These are phyloP conservation scores for Papilio elwesi DNA, from an alignment of 2,888 invertebrate genomes.

Conservation along the genomic window DNA sequence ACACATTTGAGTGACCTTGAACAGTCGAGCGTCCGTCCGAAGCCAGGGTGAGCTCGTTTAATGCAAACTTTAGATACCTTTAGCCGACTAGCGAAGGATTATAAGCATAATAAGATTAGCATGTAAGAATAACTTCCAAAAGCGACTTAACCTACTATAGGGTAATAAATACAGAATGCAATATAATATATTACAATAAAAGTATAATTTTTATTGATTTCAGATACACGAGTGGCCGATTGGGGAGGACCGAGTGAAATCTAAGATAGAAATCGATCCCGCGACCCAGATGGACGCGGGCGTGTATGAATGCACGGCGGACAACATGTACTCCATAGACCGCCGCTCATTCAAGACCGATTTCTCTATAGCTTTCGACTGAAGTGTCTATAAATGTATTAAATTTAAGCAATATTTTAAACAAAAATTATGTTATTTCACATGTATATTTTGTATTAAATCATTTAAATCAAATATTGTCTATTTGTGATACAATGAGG, in stretches of 20 bases:
- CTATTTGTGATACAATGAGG: background rate
- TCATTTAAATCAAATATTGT: constrained; percentile 2
- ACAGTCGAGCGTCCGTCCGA: too few relatives aligned
- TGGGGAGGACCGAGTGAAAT: constrained; percentile 92
- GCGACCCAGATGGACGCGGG: constrained; percentile 98
- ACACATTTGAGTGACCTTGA: too few relatives aligned
- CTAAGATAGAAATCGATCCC: constrained; percentile 97
- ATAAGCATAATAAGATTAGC: too few relatives aligned
- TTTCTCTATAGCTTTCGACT: constrained; percentile 95
- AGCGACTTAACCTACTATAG: too few relatives aligned
- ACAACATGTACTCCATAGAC: constrained; percentile 97
- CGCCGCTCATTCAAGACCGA: constrained; percentile 96
- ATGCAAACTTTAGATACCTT: too few relatives aligned
- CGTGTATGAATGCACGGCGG: constrained; percentile 96
- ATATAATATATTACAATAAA: background rate
- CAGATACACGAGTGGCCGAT: constrained; percentile 96
- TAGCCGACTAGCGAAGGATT: too few relatives aligned
- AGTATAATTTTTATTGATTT: constrained; percentile 19
- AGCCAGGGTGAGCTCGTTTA: too few relatives aligned
- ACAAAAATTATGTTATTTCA: background rate
- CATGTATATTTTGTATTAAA: constrained; percentile 17
- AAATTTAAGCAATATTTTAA: background rate
- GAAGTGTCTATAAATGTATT: constrained; percentile 49
- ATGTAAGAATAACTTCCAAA: too few relatives aligned
- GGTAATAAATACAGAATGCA: too few relatives aligned